These are phyloP conservation scores for Ammospiza nelsoni DNA, from an alignment of 2,113 vertebrate species.

Conservation along the genomic window DNA sequence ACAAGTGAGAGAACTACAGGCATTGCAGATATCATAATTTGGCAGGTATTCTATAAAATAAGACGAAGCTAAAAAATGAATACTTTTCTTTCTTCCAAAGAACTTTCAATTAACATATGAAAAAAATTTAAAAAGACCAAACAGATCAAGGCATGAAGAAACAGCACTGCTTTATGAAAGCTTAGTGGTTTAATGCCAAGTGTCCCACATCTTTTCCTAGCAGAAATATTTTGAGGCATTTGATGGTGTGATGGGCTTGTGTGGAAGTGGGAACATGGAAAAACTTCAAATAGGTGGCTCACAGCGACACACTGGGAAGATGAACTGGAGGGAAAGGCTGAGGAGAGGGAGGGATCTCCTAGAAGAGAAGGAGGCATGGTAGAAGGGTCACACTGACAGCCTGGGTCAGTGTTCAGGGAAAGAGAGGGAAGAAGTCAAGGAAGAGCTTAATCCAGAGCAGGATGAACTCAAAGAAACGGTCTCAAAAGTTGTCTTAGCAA, in stretches of 20 bases:
- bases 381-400: neutral
- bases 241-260: neutral
- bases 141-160: neutral
- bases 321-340: neutral
- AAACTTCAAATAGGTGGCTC: neutral
- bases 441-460: neutral
- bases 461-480: neutral
- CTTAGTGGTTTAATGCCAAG: neutral
- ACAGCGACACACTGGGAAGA: no score
- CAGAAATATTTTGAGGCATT: neutral
- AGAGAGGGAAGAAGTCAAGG: neutral
- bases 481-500: neutral
- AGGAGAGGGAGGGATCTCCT: neutral
- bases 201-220: neutral
- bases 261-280: neutral
- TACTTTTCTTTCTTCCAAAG: neutral
- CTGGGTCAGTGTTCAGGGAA: neutral
- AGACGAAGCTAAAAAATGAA: neutral
- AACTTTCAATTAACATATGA: neutral
- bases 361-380: neutral
- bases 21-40: neutral
- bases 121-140: neutral
- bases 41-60: neutral
- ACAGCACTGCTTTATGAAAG: neutral
- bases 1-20: neutral